These are phyloP conservation scores for Clepsis dumicolana DNA, from an alignment of 2,888 invertebrate genomes.

Conservation along the genomic window DNA sequence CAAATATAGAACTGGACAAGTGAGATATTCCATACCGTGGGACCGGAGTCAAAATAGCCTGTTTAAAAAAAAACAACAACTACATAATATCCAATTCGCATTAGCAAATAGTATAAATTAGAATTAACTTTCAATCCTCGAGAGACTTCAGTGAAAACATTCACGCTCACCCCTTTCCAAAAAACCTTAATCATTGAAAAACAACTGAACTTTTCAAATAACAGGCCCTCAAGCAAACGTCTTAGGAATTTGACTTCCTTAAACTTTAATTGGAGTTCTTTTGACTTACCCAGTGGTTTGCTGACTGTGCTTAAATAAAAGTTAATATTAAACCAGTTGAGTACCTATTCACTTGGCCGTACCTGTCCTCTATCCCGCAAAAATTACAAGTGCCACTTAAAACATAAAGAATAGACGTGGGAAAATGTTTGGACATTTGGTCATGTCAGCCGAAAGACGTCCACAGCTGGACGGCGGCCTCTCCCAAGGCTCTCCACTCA, in stretches of 20 bases:
- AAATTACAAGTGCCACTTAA: neutral
- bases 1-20: too few relatives aligned
- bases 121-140: neutral
- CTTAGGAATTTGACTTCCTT: slow-evolving; percentile 58
- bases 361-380: neutral
- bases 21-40: too few relatives aligned
- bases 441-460: too few relatives aligned
- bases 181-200: slow-evolving; percentile 42
- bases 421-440: too few relatives aligned
- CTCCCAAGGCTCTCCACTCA: too few relatives aligned
- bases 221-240: slow-evolving; percentile 58
- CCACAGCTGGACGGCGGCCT: too few relatives aligned
- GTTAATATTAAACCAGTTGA: slow-evolving; percentile 25
- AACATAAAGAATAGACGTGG: too few relatives aligned
- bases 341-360: neutral
- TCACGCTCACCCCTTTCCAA: slow-evolving; percentile 24
- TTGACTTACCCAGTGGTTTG: slow-evolving; percentile 49
- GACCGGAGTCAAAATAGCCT: too few relatives aligned
- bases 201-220: slow-evolving; percentile 62
- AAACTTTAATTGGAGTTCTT: slow-evolving; percentile 70
- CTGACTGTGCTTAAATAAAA: slow-evolving; percentile 35
- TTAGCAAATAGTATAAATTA: neutral
- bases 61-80: too few relatives aligned
- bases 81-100: too few relatives aligned
- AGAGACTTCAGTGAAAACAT: slow-evolving; percentile 14